Percentiles rank a stretch among this genome's conserved stretches.
phyloP scores from a whole-genome alignment of 1,140 invertebrate species.

The Mamestra configurata region DNA sequence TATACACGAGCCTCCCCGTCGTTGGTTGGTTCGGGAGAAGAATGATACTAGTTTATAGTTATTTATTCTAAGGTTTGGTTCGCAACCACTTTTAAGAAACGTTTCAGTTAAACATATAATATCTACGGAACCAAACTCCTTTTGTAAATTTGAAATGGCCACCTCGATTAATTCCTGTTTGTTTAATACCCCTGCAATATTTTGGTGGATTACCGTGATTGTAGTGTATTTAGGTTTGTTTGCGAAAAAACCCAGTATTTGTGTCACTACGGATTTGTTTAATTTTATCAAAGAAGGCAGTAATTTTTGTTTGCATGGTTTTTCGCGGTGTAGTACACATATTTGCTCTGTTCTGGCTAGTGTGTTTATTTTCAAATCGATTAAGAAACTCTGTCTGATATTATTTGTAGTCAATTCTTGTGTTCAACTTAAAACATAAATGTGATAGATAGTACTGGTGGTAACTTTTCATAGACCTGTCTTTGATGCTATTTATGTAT shows the following conservation, averaged over 20 bases:
- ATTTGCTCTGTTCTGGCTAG: background rate
- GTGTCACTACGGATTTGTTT: background rate
- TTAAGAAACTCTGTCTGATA: background rate
- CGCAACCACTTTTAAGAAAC: background rate
- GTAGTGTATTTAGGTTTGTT: background rate
- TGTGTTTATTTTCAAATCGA: background rate
- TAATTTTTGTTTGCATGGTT: background rate
- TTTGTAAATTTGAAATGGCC: constrained; percentile 4
- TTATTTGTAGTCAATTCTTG: constrained; percentile 3
- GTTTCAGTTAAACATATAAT: constrained; percentile 15
- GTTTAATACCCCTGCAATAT: constrained; percentile 2
- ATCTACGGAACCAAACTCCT: background rate
- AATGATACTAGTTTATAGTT: constrained; percentile 13
- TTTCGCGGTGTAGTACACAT: background rate
- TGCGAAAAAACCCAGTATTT: background rate
- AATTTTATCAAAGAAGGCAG: constrained; percentile 1
- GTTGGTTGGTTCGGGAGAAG: constrained; percentile 19
- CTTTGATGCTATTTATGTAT: background rate
- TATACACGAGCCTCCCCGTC: background rate
- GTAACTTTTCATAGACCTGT: background rate
- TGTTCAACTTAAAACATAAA: constrained; percentile 9
- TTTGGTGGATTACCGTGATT: constrained; percentile 1
- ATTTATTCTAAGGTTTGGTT: constrained; percentile 4
- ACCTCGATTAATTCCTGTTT: constrained; percentile 5
- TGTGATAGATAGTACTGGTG: background rate